Evolutionary conservation across 1,140 invertebrate species (phyloP), one percentile per base, ranked within the genome.

Genomic region (Drosophila equinoxialis): DNA sequence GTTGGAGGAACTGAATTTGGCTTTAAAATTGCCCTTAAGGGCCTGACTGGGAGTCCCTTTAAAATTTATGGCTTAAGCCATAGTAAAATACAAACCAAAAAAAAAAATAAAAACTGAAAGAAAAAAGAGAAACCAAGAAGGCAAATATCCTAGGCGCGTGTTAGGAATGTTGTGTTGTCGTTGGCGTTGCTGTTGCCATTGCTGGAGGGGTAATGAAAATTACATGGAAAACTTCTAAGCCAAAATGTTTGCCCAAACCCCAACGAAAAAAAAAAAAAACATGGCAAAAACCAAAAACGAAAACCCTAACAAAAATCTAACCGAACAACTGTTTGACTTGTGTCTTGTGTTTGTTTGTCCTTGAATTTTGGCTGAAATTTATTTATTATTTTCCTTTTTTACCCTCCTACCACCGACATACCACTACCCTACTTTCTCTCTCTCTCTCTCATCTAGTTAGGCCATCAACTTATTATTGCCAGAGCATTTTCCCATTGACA

Each of bases 401-500:
- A 51, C 45, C 41, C 58, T 42, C 48, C 59, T 71, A 58, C 67
- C 73, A 41, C 76, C 51, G 73, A 69, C 71, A 55, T 58, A 30
- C 71, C 7, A 30, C 30, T 30, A 30, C 35, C 35, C 35, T 37
- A 64, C 67, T 58, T 42, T 45, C 30, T 30, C 30, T 23, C 65
- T 26, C 8, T 8, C 33, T 11, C 51, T 11, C 51, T 11, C 20
- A 11, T 8, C 51, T 7, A 3, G 8, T 8, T 10, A 10, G 45
- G 20, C 45, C 45, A 51, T 51, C 45, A 55, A 70, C 72, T 87
- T 86, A 86, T 86, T 86, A 86, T 87, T 87, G 87, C 83, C 82
- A 86, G 79, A 76, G 83, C 83, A 87, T 89, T 87, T 87, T 89
- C 87, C 45, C 84, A 89, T 80, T 83, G 84, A 63, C 83, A 66